Conservation (phyloP, 1,140 invertebrate species). For the Meloidogyne hapla region DNA sequence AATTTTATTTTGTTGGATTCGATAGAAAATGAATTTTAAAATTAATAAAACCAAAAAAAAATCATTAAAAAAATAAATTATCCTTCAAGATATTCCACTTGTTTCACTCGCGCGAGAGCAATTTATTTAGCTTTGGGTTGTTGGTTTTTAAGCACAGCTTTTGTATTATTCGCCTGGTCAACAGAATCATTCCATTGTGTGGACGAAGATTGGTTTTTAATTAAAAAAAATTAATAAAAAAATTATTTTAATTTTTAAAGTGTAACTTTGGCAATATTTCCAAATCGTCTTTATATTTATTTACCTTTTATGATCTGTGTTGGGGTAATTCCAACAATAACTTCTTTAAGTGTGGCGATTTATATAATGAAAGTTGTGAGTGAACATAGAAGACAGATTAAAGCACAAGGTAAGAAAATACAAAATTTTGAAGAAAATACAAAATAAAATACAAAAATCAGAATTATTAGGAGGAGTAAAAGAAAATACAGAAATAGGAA, state of each 20-base stretch:
- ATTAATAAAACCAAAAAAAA: not conserved
- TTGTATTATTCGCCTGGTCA: conserved; percentile 50
- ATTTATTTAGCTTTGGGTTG: conserved; percentile 26
- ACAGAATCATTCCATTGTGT: conserved; percentile 55
- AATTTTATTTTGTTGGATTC: too few relatives aligned
- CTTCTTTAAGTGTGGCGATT: conserved; percentile 53
- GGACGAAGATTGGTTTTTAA: conserved; percentile 42
- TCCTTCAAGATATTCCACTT: conserved; percentile 39
- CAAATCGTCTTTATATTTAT: conserved; percentile 50
- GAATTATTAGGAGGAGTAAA: too few relatives aligned
- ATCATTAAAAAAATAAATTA: not conserved
- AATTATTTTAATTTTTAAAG: too few relatives aligned
- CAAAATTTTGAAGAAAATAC: not conserved
- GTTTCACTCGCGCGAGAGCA: conserved; percentile 39
- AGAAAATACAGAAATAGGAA: not conserved
- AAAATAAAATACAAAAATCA: conserved; percentile 2
- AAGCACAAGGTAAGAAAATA: conserved; percentile 36
- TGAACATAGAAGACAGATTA: conserved; percentile 46
- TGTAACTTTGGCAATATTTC: conserved; percentile 46
- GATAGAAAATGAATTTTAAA: not conserved
- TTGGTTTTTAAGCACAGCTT: conserved; percentile 39
- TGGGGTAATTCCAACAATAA: conserved; percentile 53
- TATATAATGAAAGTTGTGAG: conserved; percentile 51
- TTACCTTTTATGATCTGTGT: conserved; percentile 51
- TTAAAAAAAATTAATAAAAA: not conserved